A percentile compares a stretch with the other conserved stretches of the same genome.
Evolutionary conservation across 2,888 invertebrate genomes (phyloP).

Genomic region (Onthophagus sagittarius): DNA sequence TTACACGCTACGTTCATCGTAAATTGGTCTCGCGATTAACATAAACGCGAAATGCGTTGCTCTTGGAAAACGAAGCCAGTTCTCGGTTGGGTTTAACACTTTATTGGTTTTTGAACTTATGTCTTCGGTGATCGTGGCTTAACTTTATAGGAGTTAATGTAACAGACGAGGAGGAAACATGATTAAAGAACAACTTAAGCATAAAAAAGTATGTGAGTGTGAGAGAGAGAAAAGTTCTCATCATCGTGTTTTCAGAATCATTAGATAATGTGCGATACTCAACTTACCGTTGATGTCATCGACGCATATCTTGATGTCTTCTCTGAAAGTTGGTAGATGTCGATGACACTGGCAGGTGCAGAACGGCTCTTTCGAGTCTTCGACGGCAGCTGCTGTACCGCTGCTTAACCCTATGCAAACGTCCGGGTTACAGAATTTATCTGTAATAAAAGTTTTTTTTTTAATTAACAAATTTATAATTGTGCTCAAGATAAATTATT

Average conservation of each 20-base stretch:
- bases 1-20: neutral
- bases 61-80: neutral
- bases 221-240: neutral
- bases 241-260: neutral
- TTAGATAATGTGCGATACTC: slow-evolving; percentile 5
- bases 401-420: slow-evolving; percentile 66
- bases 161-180: neutral
- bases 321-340: slow-evolving; percentile 74
- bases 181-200: neutral
- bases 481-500: too few species aligned
- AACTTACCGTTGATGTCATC: slow-evolving; percentile 78
- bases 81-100: neutral
- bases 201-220: too few species aligned
- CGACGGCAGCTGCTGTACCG: slow-evolving; percentile 54
- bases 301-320: slow-evolving; percentile 80
- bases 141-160: neutral
- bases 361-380: slow-evolving; percentile 27
- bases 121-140: neutral
- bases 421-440: slow-evolving; percentile 57
- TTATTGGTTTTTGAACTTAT: neutral
- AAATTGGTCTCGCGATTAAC: neutral
- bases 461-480: too few species aligned
- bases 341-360: slow-evolving; percentile 78
- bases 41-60: neutral
- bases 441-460: slow-evolving; percentile 39